Evolutionary conservation across 2,888 invertebrate genomes (phyloP), one percentile per base, ranked within the genome.

Genomic region (Meghimatium bilineatum): DNA sequence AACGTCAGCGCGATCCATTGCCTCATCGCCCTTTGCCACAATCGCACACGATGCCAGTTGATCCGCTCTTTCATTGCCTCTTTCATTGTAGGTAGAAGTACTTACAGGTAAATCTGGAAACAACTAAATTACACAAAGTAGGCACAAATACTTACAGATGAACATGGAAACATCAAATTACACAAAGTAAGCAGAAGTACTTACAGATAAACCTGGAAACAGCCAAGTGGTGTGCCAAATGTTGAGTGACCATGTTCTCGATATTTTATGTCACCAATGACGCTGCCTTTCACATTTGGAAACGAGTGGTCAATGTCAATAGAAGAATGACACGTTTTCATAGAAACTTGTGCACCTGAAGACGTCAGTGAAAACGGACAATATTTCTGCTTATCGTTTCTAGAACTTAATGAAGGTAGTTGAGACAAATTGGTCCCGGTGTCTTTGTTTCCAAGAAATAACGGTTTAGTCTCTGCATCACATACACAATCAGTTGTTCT

Each of bases 201-300:
- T 74, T 49, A 74, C 74, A 74, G 2, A 17, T 74, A 74, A 52
- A 74, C 52, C 74, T 74, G 29, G 52, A 74, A 74, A 29, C 52
- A 74, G 1, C 74, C 74, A 44, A 74, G 74, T 14, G 74, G 17
- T 1, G 49, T n/a, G 1, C 74, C 74, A 29, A 74, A 32, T 26
- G 29, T 29, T 52, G 49, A 52, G 0, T 12, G 14, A 10, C 29
- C 29, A 44, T 44, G 26, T 32, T 74, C 44, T 17, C 6, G 1
- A 29, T 74, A 29, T n/a, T 44, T 29, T 29, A 29, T 20, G 29
- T 49, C 74, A 52, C 20, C 29, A 74, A 44, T 20, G 20, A 52
- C 32, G 12, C 52, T 29, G 23, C 26, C 38, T 8, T 20, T 3
- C 12, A 26, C 38, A 38, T 36, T 6, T 8, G 1, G 29, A 67